These are phyloP conservation scores for Drosophila pseudoananassae DNA, from an alignment of 1,140 invertebrate genomes.

Conservation along the genomic window DNA sequence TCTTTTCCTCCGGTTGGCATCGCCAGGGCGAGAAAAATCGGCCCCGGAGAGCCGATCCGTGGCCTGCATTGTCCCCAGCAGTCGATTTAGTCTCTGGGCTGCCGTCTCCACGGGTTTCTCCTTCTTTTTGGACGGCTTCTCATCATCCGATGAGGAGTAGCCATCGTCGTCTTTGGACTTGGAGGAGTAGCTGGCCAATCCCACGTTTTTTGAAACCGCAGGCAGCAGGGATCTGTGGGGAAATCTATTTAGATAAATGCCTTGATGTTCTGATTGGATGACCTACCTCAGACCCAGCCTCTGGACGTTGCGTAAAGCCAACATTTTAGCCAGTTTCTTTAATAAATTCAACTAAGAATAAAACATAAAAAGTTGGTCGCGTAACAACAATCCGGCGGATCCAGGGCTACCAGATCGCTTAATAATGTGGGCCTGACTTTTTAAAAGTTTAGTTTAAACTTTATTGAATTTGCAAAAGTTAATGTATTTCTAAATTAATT, in stretches of 20 bases:
- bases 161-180: constrained; percentile 69
- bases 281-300: constrained; percentile 43
- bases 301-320: constrained; percentile 41
- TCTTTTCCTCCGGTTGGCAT: constrained; percentile 55
- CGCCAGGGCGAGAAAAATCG: constrained; percentile 68
- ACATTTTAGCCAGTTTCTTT: constrained; percentile 60
- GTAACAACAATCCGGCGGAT: constrained; percentile 60
- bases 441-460: no score
- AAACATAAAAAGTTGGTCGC: constrained; percentile 62
- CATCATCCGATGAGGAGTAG: constrained; percentile 66
- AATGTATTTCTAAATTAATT: background rate
- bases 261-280: background rate
- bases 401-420: background rate
- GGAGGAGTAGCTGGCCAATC: constrained; percentile 40
- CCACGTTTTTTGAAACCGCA: constrained; percentile 66
- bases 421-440: background rate
- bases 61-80: constrained; percentile 73
- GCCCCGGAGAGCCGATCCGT: constrained; percentile 44
- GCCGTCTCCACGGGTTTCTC: constrained; percentile 55
- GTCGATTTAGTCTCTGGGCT: constrained; percentile 64
- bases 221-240: constrained; percentile 50
- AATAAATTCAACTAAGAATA: constrained; percentile 26
- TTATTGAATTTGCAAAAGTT: background rate
- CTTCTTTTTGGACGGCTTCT: constrained; percentile 60
- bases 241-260: background rate